A percentile compares a stretch with the other conserved stretches of the same genome.
phyloP scores from a whole-genome alignment of 2,888 invertebrate genomes.

The Entomobrya multifasciata region DNA sequence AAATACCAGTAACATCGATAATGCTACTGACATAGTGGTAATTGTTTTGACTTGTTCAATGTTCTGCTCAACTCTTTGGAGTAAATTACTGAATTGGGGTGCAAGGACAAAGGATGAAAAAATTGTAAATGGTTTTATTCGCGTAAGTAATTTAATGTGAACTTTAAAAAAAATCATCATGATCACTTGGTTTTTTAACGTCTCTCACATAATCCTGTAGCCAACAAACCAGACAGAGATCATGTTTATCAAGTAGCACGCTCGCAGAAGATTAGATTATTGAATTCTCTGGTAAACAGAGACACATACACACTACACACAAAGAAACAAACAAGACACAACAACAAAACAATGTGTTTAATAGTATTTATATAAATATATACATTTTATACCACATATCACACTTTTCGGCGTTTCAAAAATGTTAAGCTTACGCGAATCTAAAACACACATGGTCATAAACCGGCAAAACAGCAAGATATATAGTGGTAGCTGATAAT shows the following conservation, averaged over 20 bases:
- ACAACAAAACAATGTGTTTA: not conserved
- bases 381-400: not conserved
- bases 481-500: not conserved
- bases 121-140: constrained; percentile 40
- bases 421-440: not conserved
- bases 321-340: not conserved
- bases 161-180: constrained; percentile 20
- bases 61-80: not conserved
- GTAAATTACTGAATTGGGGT: constrained; percentile 52
- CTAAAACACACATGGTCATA: too few species aligned
- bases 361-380: not conserved
- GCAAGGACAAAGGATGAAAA: constrained; percentile 60
- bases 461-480: too few species aligned
- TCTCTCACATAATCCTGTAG: too few species aligned
- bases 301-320: too few species aligned
- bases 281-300: too few species aligned
- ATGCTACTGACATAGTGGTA: not conserved
- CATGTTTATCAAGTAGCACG: too few species aligned
- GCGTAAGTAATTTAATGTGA: constrained; percentile 26
- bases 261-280: too few species aligned
- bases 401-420: not conserved
- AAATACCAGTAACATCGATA: not conserved
- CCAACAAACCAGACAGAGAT: too few species aligned
- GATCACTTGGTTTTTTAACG: not conserved
- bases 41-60: constrained; percentile 29